Conservation (phyloP, 2,888 invertebrate genomes). For the Hofmannophila pseudospretella region DNA sequence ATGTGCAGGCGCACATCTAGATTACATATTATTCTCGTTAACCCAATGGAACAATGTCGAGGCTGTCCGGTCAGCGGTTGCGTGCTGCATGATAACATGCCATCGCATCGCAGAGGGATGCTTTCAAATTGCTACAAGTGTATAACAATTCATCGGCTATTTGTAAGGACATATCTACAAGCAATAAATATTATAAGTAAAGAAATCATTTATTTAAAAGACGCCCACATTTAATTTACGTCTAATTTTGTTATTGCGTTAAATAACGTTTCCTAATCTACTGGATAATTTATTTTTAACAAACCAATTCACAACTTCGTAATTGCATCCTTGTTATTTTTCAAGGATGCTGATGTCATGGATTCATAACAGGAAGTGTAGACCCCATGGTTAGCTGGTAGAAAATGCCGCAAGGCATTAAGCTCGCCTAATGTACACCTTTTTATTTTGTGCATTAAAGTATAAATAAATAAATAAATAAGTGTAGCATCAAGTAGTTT, state of each 20-base stretch:
- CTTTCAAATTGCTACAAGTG: constrained; percentile 13
- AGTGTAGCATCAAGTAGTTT: background rate
- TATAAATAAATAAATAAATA: too few relatives aligned
- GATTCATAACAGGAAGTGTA: constrained; percentile 15
- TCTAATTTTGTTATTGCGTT: constrained; percentile 5
- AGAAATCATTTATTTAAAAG: too few relatives aligned
- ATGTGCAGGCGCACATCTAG: constrained; percentile 27
- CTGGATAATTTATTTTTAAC: constrained; percentile 24
- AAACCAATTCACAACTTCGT: constrained; percentile 15
- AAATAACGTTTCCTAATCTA: too few relatives aligned
- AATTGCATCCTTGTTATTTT: constrained; percentile 21
- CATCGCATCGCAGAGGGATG: constrained; percentile 14
- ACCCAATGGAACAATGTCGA: constrained; percentile 43
- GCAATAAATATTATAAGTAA: too few relatives aligned
- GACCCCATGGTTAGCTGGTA: too few relatives aligned
- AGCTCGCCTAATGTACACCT: too few relatives aligned
- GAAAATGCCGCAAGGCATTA: too few relatives aligned
- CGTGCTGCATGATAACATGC: constrained; percentile 29
- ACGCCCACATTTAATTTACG: too few relatives aligned
- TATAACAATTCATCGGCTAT: too few relatives aligned
- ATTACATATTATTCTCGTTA: constrained; percentile 43
- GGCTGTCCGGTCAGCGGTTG: constrained; percentile 35
- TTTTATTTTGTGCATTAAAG: too few relatives aligned
- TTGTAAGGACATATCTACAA: too few relatives aligned
- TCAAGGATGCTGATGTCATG: constrained; percentile 34